Base-by-base conservation (phyloP, 2,888 invertebrate species). In the Phragmatobia fuliginosa region DNA sequence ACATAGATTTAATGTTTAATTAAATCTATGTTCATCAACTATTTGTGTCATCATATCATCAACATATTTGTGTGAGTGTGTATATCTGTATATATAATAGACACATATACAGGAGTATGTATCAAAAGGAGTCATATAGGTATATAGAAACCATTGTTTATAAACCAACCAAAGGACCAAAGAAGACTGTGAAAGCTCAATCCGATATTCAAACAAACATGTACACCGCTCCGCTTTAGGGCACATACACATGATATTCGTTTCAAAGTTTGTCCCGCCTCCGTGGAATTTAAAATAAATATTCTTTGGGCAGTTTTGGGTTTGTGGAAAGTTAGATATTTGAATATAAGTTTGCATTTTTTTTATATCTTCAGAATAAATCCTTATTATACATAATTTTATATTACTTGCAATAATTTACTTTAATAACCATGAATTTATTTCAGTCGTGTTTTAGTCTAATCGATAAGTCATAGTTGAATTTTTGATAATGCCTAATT, bases 181-280 rank as follows among this genome's bases (percentile, higher is more conserved):
- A 83, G 85, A 84, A 82, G 83, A 84, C 74, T 87, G 87, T 89
- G 86, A 87, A 83, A 87, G 85, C 89, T 89, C 91, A 87, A 91
- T 91, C 87, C 88, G 79, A 87, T 88, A 86, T 87, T 84, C 88
- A 90, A 91, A 91, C 90, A 91, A 88, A 88, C 87, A 85, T 85
- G 87, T 87, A 87, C 81, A 77, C 71, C 73, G 80, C 81, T 80
- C 81, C 82, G 81, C 77, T 83, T 83, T 83, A 87, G 82, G 77
- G 80, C 80, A 81, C 80, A 78, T 76, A 77, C 80, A 82, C 79
- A 85, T 80, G 81, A 82, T 82, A 80, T 81, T 74, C 69, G 69
- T 69, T 64, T 67, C 61, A 74, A 75, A 81, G 72, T 79, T 79
- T 66, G 64, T 74, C 67, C 70, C 76, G 70, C 77, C 79, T 72